Evolutionary conservation across 2,113 vertebrate species (phyloP), one percentile per base, ranked within the genome.

Genomic region (Heptranchias perlo): DNA sequence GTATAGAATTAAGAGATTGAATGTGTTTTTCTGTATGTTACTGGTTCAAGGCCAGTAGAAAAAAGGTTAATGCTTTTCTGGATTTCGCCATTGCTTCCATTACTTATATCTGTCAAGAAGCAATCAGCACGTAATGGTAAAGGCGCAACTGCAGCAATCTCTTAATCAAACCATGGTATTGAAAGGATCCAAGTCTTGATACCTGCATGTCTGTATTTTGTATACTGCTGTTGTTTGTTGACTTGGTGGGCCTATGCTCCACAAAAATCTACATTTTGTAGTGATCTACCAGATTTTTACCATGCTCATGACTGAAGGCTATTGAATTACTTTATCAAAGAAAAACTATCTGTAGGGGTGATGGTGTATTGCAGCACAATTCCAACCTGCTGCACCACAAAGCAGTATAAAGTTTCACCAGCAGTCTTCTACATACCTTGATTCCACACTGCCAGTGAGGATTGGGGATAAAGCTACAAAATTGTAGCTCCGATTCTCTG

Each of bases 31-130:
- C 89, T 93, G 89, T 61, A 64, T 64, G 89, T 93, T 93, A 23
- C 58, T 93, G 89, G n/a, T 62, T 93, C 89, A 93, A 62, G 89
- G 16, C 89, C 35, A 62, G 58, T 93, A 93, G 58, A 39, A 62
- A 93, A 93, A 93, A 93, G 89, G 89, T 93, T 93, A 93, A 93
- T 93, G n/a, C 58, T 39, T 93, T 93, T 39, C 89, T 93, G 89
- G 58, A 93, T 93, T 93, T 62, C n/a, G n/a, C 58, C 58, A 93
- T 62, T 93, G 58, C 54, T 93, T 93, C n/a, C 58, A 93, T 93
- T 93, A 93, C 89, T 93, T 62, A 62, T 39, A 61, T 21, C 89
- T 93, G 54, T 64, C 87, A 92, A 92, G 87, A n/a, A 92, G 28
- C 87, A 92, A 92, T 92, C 89, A 93, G 58, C 89, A 93, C 89